Base-by-base conservation (phyloP, 2,113 vertebrate species). In the Lasiurus borealis region DNA sequence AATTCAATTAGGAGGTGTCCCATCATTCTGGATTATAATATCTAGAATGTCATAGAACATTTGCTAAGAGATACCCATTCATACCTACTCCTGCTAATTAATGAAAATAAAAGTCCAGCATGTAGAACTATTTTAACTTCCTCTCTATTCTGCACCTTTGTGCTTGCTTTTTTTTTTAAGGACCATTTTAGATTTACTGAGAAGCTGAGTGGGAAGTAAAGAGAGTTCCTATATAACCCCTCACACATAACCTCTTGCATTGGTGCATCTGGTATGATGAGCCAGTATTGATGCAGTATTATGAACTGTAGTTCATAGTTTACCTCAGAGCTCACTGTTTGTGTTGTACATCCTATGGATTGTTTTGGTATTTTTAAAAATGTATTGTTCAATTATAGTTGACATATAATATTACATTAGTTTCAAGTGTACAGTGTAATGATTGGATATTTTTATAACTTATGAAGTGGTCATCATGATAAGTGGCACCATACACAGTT, bases 161-260 rank as follows among this genome's bases (percentile, higher is more conserved):
- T 85, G 66, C 31, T 69, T 85, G 1, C 36, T 62, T 69, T 69
- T 91, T 72, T 46, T 82, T 93, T 82, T 68, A 82, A 72, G 57
- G 36, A 48, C 6, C 66, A 10, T 73, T 95, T 89, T 64, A 27
- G 62, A 82, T 89, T 59, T 93, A 93, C 14, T 89, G 36, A 92
- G 91, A 82, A 54, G 76, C 29, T 57, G 62, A 93, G 5, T 85
- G 21, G 27, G 81, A 96, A 88, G 40, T 93, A 95, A 19, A 73
- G 54, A 78, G 62, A 76, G 23, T 71, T 77, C 29, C 13, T 57
- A 3, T 34, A 46, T 68, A 40, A 40, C 27, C 23, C n/a, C n/a
- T 82, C 12, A 31, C 31, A 40, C 13, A 36, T 4, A 88, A 88
- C 16, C 50, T 90, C 31, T 87, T 87, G 50, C 12, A 40, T 82